Evolutionary conservation across 2,113 vertebrate species (phyloP).

Genomic region (Eclectus roratus): DNA sequence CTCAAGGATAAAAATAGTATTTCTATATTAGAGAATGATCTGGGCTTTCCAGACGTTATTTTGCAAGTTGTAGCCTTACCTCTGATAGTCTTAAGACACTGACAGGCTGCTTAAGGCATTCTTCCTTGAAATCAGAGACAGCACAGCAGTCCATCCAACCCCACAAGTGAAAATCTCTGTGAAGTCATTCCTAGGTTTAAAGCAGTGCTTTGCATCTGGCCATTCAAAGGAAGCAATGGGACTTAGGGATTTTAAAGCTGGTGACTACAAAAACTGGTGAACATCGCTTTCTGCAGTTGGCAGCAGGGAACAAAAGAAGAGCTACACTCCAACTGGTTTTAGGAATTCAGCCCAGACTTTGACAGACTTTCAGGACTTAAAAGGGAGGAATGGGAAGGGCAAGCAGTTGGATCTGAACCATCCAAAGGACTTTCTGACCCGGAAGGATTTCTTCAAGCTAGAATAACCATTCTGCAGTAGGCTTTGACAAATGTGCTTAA

Average conservation of each 20-base stretch:
- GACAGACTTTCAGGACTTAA: constrained; percentile 49
- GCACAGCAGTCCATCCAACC: constrained; percentile 11
- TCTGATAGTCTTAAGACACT: neutral
- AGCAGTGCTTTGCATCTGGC: constrained; percentile 27
- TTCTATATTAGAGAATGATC: neutral
- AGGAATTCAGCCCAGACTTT: constrained; percentile 63
- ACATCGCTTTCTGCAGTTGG: constrained; percentile 37
- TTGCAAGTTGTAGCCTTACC: constrained; percentile 41
- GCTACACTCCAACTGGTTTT: constrained; percentile 59
- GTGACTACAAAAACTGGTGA: constrained; percentile 31
- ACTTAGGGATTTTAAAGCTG: constrained; percentile 53
- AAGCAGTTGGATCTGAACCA: constrained; percentile 6
- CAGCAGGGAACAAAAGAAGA: constrained; percentile 59
- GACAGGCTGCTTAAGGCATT: constrained; percentile 46
- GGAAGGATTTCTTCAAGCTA: constrained; percentile 58
- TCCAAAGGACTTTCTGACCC: constrained; percentile 58
- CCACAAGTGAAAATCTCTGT: constrained; percentile 17
- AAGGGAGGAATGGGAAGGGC: constrained; percentile 43
- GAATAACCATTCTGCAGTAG: neutral
- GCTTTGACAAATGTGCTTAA: constrained; percentile 40
- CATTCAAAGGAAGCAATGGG: constrained; percentile 48
- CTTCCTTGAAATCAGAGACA: constrained; percentile 50
- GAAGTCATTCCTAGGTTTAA: constrained; percentile 53
- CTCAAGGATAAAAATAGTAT: neutral
- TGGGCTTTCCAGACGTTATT: constrained; percentile 13